These are phyloP conservation scores for Drosophila bocqueti DNA, from an alignment of 1,140 invertebrate species.

Conservation along the genomic window DNA sequence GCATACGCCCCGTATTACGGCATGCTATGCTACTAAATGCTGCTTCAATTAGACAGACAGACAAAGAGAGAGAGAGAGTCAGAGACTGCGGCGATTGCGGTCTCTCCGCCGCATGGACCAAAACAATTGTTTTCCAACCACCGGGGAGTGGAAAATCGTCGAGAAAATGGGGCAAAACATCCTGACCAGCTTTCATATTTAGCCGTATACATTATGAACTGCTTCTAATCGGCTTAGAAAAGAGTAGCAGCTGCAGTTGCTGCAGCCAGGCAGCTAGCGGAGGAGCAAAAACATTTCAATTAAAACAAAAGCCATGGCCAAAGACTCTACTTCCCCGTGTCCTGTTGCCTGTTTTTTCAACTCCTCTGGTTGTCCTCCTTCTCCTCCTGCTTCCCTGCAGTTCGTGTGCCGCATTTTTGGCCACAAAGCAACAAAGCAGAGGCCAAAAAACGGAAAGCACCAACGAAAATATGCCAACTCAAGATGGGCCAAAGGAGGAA, in stretches of 20 bases:
- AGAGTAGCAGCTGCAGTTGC: conserved; percentile 38
- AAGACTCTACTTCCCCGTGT: conserved; percentile 29
- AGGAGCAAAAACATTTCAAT: conserved; percentile 76
- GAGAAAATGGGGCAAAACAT: conserved; percentile 14
- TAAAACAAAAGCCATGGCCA: conserved; percentile 72
- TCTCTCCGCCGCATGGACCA: conserved; percentile 40
- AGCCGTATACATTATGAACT: conserved; percentile 74
- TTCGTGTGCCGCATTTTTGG: conserved; percentile 52
- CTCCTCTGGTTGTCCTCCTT: neutral
- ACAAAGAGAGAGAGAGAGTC: conserved; percentile 17
- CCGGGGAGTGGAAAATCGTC: conserved; percentile 1
- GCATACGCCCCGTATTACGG: conserved; percentile 17
- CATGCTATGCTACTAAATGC: conserved; percentile 44
- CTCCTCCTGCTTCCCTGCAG: neutral
- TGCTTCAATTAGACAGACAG: conserved; percentile 66
- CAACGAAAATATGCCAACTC: conserved; percentile 48
- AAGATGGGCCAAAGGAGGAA: conserved; percentile 28
- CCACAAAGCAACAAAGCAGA: conserved; percentile 43
- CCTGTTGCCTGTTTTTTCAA: conserved; percentile 13
- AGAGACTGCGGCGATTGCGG: conserved; percentile 47
- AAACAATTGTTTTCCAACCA: conserved; percentile 61
- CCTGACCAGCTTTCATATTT: conserved; percentile 66
- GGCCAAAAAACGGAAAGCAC: conserved; percentile 8
- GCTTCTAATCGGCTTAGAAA: conserved; percentile 74
- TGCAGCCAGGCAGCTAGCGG: conserved; percentile 12